Base-by-base conservation (phyloP, 2,113 vertebrate genomes). In the Neodon shergylaensis region DNA sequence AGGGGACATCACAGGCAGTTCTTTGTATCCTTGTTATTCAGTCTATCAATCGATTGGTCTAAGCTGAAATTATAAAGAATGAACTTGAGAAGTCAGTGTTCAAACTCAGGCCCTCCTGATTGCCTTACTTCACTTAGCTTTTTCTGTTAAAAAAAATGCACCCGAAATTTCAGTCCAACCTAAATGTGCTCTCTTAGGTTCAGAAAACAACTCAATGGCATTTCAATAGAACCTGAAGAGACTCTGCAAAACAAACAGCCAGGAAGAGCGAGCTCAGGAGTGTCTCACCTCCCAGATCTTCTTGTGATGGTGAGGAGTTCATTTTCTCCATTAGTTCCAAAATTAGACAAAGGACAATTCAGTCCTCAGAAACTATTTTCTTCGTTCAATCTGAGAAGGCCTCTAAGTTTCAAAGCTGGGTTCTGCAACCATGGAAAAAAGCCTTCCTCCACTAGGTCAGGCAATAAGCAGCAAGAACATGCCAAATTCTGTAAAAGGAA, bases 361-460 rank as follows among this genome's bases (percentile, higher is more conserved):
- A 31, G 19, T 72, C 91, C 44, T 88, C 73, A 91, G 63, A 96
- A 66, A 47, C 22, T 33, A 93, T 73, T 90, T 49, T 65, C 28
- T 31, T 86, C 47, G 81, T 77, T 94, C 76, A 82, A 92, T 42
- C 73, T 86, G 83, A 82, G 78, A 90, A 61, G 21, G 7, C 81
- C 33, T 73, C 76, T 85, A 91, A 83, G 76, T 92, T 86, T 49
- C 87, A 91, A 88, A 91, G 31, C 22, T 61, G 19, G 89, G 65
- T 85, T 96, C 63, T 39, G 5, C 13, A 70, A 14, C 52, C 17
- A 49, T 24, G 24, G 33, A 26, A 90, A 90, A 88, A 76, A 74
- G 22, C 0, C 11, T 63, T 82, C 77, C 44, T 26, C 5, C 3
- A 7, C 10, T 12, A n/a, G 42, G 54, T 86, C 54, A n/a, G 7